Conservation (phyloP, 2,113 vertebrate genomes). For the Erythrolamprus reginae region DNA sequence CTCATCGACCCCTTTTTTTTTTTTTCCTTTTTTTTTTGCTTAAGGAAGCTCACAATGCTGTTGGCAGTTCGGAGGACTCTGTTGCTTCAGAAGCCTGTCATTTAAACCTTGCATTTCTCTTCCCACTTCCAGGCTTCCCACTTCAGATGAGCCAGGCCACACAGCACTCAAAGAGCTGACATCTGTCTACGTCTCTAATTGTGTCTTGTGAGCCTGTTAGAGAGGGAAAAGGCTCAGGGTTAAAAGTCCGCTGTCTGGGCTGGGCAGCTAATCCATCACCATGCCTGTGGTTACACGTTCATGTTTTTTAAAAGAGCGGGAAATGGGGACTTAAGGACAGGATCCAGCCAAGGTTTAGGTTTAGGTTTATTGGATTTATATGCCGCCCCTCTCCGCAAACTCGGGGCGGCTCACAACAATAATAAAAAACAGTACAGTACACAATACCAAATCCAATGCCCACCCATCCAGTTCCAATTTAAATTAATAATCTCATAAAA, state of each 20-base stretch:
- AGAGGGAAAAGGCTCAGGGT: slow-evolving; percentile 34
- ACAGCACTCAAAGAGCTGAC: neutral
- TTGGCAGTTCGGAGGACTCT: neutral
- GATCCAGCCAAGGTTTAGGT: too few relatives aligned
- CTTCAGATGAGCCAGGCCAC: neutral
- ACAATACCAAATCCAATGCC: too few relatives aligned
- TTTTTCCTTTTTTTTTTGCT: slow-evolving; percentile 13
- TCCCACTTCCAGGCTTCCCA: neutral
- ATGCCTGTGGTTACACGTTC: neutral
- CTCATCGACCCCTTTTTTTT: neutral
- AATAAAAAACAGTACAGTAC: too few relatives aligned
- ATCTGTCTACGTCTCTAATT: slow-evolving; percentile 52
- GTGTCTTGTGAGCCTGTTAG: slow-evolving; percentile 36
- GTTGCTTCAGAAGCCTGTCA: neutral
- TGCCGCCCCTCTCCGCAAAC: too few relatives aligned
- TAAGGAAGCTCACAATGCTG: neutral
- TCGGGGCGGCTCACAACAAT: too few relatives aligned
- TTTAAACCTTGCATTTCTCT: neutral
- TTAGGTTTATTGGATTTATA: too few relatives aligned
- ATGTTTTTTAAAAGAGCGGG: neutral
- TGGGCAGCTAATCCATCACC: slow-evolving; percentile 12
- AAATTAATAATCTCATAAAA: too few relatives aligned
- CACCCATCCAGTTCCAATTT: too few relatives aligned
- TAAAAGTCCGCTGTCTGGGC: slow-evolving; percentile 24
- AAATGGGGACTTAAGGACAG: neutral